Percentiles rank a stretch among this genome's conserved stretches.
These are phyloP conservation scores for Drosophila imparisetae DNA, from an alignment of 2,888 invertebrate species.

Conservation along the genomic window DNA sequence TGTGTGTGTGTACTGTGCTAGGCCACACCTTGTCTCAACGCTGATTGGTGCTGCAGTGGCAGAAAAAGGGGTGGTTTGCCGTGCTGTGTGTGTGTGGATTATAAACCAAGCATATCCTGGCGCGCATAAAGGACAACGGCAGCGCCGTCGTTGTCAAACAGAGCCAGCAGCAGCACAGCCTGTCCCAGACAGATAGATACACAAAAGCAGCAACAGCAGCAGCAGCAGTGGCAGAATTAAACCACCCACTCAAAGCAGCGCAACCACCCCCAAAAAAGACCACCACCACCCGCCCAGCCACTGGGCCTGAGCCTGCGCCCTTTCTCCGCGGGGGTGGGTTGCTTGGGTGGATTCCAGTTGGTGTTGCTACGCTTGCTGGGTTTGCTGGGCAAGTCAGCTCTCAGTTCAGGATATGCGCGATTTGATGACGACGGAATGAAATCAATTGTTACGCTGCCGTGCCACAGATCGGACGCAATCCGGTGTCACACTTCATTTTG, in stretches of 20 bases:
- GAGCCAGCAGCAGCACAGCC: constrained; percentile 55
- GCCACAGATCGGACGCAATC: constrained; percentile 85
- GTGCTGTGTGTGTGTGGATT: constrained; percentile 69
- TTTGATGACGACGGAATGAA: constrained; percentile 84
- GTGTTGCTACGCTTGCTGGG: constrained; percentile 28
- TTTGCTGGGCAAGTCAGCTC: constrained; percentile 33
- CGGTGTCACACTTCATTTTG: constrained; percentile 71
- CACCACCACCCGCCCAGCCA: constrained; percentile 34
- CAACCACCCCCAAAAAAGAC: constrained; percentile 8
- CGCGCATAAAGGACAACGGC: constrained; percentile 63
- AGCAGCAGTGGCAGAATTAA: background rate
- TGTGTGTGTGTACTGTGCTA: constrained; percentile 30
- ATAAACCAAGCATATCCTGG: constrained; percentile 79
- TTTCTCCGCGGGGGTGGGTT: constrained; percentile 18
- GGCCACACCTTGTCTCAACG: constrained; percentile 83
- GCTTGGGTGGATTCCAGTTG: constrained; percentile 48
- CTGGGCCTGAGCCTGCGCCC: constrained; percentile 56
- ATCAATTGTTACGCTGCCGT: constrained; percentile 85
- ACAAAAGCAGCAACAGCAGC: constrained; percentile 48
- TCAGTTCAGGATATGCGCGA: constrained; percentile 83
- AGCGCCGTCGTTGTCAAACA: constrained; percentile 55
- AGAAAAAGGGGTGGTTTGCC: constrained; percentile 76
- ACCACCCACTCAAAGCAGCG: constrained; percentile 31
- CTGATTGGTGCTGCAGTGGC: constrained; percentile 82
- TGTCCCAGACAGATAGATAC: constrained; percentile 63